Evolutionary conservation across 2,797 vertebrate species (phyloP).

Genomic region (Manis crassicaudata): DNA sequence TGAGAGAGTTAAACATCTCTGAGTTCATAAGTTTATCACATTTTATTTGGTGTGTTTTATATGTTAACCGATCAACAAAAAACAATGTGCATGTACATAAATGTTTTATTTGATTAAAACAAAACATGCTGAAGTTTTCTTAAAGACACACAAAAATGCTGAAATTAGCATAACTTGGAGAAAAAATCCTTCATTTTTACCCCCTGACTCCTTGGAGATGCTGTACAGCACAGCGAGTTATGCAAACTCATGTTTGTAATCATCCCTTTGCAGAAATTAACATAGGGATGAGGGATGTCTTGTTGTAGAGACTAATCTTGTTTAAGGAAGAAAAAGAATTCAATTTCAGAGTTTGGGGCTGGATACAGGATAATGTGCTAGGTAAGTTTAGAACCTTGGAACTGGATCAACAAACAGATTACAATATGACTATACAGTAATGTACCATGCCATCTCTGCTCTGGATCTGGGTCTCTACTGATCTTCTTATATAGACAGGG

Average conservation of each 20-base stretch:
- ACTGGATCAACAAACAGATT: not conserved
- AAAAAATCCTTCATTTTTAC: not conserved
- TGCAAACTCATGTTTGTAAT: not conserved
- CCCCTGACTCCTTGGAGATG: not conserved
- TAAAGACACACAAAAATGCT: not conserved
- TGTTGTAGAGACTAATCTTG: not conserved
- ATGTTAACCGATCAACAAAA: not conserved
- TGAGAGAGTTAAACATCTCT: conserved; percentile 8
- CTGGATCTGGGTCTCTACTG: not conserved
- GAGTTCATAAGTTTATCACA: not conserved
- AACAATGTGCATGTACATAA: not conserved
- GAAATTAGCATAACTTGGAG: not conserved
- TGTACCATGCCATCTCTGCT: not conserved
- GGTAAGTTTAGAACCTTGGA: not conserved
- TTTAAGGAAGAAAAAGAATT: not conserved
- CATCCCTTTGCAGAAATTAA: conserved; percentile 29
- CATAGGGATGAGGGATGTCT: not conserved
- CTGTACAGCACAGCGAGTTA: not conserved
- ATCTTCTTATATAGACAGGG: not conserved
- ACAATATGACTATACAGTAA: not conserved
- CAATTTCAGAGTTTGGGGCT: not conserved
- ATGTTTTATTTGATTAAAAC: conserved; percentile 32
- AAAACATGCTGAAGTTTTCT: conserved; percentile 18
- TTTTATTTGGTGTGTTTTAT: conserved; percentile 38
- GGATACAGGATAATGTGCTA: not conserved